Conservation (phyloP, 1,140 invertebrate genomes). For the Eulimnadia texana region DNA sequence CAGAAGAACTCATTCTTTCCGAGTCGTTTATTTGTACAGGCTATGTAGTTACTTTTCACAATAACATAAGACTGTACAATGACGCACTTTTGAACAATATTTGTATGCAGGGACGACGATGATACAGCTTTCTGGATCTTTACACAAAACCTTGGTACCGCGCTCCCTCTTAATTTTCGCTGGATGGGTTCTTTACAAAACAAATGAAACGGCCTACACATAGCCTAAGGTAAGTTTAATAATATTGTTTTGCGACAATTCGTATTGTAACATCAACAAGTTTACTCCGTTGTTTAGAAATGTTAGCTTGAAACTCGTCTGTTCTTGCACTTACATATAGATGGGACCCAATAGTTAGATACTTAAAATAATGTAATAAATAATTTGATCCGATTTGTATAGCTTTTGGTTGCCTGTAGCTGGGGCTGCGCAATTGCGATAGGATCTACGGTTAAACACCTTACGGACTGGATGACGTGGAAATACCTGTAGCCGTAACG, state of each 20-base stretch:
- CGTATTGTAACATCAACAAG: neutral
- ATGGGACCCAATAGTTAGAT: too few species aligned
- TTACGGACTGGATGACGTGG: conserved; percentile 19
- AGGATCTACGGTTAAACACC: conserved; percentile 38
- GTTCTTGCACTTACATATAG: too few species aligned
- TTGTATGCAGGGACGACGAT: conserved; percentile 1
- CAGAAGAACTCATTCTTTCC: too few species aligned
- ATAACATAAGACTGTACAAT: too few species aligned
- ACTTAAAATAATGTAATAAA: neutral
- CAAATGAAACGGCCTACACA: neutral
- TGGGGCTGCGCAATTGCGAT: conserved; percentile 37
- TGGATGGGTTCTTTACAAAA: conserved; percentile 12
- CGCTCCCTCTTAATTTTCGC: conserved; percentile 11
- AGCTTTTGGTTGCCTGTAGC: conserved; percentile 28
- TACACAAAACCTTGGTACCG: conserved; percentile 14
- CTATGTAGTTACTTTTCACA: too few species aligned
- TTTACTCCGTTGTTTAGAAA: too few species aligned
- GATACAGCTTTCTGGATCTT: neutral
- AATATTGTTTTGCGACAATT: neutral
- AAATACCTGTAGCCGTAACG: conserved; percentile 4
- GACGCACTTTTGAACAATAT: too few species aligned
- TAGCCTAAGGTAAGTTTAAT: neutral
- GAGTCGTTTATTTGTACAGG: too few species aligned
- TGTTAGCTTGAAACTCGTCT: too few species aligned
- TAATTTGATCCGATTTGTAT: neutral